Conservation (phyloP, 2,113 vertebrate genomes). For the Onychorhynchus coronatus region DNA sequence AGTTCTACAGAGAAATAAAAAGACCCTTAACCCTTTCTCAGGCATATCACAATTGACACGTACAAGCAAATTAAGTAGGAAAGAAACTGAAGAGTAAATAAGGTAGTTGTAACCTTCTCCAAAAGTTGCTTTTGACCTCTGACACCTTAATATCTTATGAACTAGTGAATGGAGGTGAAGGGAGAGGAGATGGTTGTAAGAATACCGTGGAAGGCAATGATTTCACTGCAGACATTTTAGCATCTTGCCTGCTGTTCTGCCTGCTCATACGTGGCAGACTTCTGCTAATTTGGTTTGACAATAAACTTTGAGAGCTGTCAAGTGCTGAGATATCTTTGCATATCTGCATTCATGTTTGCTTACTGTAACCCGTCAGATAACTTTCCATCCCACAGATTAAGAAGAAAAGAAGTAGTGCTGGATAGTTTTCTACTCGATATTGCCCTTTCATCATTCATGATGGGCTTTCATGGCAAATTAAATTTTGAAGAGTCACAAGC, state of each 20-base stretch:
- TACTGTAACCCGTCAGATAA: constrained; percentile 37
- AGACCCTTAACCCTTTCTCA: not conserved
- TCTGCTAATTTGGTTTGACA: constrained; percentile 65
- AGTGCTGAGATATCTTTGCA: not conserved
- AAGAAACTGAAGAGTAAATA: not conserved
- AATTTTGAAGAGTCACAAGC: constrained; percentile 48
- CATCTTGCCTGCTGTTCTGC: constrained; percentile 25
- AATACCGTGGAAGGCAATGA: not conserved
- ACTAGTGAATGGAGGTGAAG: not conserved
- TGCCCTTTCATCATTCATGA: constrained; percentile 25
- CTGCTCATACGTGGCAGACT: not conserved
- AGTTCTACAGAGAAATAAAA: not conserved
- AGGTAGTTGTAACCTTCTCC: not conserved
- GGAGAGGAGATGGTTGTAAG: not conserved
- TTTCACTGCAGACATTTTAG: constrained; percentile 22
- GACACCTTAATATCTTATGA: not conserved
- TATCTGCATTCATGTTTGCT: constrained; percentile 39
- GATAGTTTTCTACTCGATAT: not conserved
- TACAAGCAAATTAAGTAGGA: not conserved
- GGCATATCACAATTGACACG: not conserved
- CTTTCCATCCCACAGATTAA: constrained; percentile 34
- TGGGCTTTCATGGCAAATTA: constrained; percentile 50
- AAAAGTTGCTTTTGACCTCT: not conserved
- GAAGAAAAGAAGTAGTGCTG: not conserved
- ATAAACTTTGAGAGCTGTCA: constrained; percentile 51